Evolutionary conservation across 2,113 vertebrate species (phyloP).

Genomic region (Sorex fumeus): DNA sequence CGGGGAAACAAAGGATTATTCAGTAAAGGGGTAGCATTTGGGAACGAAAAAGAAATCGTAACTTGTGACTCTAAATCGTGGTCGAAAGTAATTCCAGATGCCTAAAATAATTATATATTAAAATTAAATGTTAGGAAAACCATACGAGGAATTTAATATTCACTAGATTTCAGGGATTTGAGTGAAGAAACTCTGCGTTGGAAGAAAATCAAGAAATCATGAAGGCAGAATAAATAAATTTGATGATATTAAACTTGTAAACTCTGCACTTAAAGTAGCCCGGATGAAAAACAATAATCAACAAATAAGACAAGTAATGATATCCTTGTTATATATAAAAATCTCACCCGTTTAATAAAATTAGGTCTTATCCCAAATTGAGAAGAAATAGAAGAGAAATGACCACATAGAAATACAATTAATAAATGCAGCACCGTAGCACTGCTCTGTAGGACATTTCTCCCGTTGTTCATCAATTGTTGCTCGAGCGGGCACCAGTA

Average conservation of each 20-base stretch:
- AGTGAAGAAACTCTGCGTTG: constrained; percentile 9
- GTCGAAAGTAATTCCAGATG: constrained; percentile 70
- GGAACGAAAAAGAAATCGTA: constrained; percentile 76
- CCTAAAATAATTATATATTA: constrained; percentile 75
- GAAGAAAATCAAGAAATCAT: constrained; percentile 44
- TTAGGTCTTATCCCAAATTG: background rate
- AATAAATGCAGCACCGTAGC: too few species aligned
- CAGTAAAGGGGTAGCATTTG: constrained; percentile 74
- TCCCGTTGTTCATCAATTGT: too few species aligned
- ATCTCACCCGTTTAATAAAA: constrained; percentile 52
- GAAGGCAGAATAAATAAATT: constrained; percentile 64
- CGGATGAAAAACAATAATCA: constrained; percentile 32
- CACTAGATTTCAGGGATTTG: constrained; percentile 67
- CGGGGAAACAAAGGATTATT: constrained; percentile 78
- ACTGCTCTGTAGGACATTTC: too few species aligned
- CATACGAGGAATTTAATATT: constrained; percentile 78
- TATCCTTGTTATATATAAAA: background rate
- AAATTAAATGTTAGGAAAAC: constrained; percentile 70
- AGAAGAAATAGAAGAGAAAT: constrained; percentile 42
- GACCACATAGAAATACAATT: constrained; percentile 36
- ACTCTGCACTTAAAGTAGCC: constrained; percentile 53
- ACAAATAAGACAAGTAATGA: background rate
- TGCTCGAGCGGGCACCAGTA: too few species aligned
- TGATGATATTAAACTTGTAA: constrained; percentile 49
- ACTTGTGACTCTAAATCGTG: constrained; percentile 57